phyloP scores from a whole-genome alignment of 2,797 vertebrate species.

The Enteromius viviparus region DNA sequence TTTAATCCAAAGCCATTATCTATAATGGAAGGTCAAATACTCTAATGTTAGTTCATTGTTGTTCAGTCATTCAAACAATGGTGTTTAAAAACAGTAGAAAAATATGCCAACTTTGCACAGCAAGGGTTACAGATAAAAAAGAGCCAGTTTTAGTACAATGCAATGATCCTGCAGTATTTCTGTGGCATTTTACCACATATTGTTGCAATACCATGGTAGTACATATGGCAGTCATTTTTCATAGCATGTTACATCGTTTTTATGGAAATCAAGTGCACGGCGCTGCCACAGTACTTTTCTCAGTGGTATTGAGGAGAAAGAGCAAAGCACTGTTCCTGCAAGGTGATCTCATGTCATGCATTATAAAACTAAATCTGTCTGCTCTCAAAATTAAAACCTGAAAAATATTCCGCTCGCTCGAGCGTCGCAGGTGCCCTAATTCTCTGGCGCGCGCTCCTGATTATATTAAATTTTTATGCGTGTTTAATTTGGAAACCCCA shows the following conservation, averaged over 20 bases:
- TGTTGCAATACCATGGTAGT: neutral
- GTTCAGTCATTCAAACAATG: neutral
- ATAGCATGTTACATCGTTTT: neutral
- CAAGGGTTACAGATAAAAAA: neutral
- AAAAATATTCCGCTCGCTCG: neutral
- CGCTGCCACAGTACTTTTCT: neutral
- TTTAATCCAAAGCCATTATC: neutral
- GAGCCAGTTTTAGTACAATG: neutral
- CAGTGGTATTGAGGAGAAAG: neutral
- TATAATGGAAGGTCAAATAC: neutral
- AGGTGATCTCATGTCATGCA: conserved; percentile 16
- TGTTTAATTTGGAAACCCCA: conserved; percentile 2
- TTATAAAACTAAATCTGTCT: conserved; percentile 7
- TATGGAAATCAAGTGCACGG: neutral
- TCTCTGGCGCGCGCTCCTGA: neutral
- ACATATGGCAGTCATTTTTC: neutral
- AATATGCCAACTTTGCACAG: neutral
- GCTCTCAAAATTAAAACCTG: conserved; percentile 27
- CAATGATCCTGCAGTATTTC: neutral
- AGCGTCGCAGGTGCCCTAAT: conserved; percentile 2
- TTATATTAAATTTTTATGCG: conserved; percentile 12
- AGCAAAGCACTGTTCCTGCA: conserved; percentile 10
- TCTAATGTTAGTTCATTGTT: neutral
- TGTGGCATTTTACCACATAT: neutral
- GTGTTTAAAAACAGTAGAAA: neutral